Conservation (phyloP, 2,888 invertebrate genomes). For the Tortrix viridana region DNA sequence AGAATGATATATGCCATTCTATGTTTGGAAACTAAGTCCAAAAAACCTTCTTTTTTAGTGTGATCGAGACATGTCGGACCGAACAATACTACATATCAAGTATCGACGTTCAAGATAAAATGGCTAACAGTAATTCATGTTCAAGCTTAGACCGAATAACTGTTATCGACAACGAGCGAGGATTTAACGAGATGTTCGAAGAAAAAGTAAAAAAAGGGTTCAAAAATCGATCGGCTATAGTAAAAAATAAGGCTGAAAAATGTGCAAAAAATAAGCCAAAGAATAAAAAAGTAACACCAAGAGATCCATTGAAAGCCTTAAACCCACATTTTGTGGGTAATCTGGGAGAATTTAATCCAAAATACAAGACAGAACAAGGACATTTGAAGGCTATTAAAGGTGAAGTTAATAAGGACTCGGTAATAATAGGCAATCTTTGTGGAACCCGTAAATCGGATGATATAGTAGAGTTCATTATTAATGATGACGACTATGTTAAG, state of each 20-base stretch:
- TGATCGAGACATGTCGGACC: slow-evolving; percentile 65
- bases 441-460: background rate
- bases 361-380: no score
- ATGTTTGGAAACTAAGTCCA: background rate
- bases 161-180: slow-evolving; percentile 63
- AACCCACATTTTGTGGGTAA: background rate
- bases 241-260: slow-evolving; percentile 1
- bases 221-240: slow-evolving; percentile 2
- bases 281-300: background rate
- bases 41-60: slow-evolving; percentile 53
- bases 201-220: slow-evolving; percentile 39
- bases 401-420: slow-evolving; percentile 1
- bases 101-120: slow-evolving; percentile 55
- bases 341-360: background rate
- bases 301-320: background rate
- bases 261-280: slow-evolving; percentile 3
- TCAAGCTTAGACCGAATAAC: slow-evolving; percentile 71
- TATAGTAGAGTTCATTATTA: background rate
- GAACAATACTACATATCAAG: slow-evolving; percentile 70
- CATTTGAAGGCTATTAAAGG: background rate
- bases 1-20: no score
- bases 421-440: background rate
- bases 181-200: slow-evolving; percentile 48
- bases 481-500: background rate
- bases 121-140: slow-evolving; percentile 50